Evolutionary conservation across 2,888 invertebrate species (phyloP).

Genomic region (Epinotia bilunana): DNA sequence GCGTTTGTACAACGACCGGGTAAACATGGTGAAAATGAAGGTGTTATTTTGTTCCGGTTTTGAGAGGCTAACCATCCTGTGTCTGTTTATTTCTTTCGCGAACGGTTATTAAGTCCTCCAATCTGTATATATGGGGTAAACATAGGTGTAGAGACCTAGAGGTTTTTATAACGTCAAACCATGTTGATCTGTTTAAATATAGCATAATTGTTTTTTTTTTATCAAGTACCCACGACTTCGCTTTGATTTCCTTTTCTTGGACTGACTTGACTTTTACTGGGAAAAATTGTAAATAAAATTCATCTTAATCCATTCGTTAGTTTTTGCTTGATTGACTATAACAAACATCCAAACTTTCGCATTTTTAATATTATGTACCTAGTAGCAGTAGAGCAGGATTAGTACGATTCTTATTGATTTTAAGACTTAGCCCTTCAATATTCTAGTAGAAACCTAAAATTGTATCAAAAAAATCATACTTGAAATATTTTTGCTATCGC

Average conservation of each 20-base stretch:
- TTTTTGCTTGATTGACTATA: too few species aligned
- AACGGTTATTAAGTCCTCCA: conserved; percentile 4
- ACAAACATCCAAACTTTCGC: too few species aligned
- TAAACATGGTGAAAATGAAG: conserved; percentile 46
- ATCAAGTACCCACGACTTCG: too few species aligned
- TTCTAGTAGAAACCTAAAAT: background rate
- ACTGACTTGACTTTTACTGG: too few species aligned
- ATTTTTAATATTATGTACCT: too few species aligned
- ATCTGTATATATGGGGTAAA: background rate
- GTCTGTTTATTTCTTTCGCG: conserved; percentile 50
- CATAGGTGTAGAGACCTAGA: too few species aligned
- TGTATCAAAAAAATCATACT: background rate
- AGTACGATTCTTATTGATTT: too few species aligned
- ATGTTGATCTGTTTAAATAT: background rate
- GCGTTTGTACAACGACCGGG: conserved; percentile 45
- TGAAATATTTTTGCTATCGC: too few species aligned
- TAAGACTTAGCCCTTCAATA: background rate
- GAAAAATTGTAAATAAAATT: too few species aligned
- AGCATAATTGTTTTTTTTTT: background rate
- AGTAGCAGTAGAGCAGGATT: too few species aligned
- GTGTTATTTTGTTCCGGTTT: conserved; percentile 47
- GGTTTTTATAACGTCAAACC: background rate
- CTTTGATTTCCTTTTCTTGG: too few species aligned
- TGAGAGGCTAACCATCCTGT: conserved; percentile 52
- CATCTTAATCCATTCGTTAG: too few species aligned